Evolutionary conservation across 2,888 invertebrate species (phyloP).

Genomic region (Therioaphis trifolii): DNA sequence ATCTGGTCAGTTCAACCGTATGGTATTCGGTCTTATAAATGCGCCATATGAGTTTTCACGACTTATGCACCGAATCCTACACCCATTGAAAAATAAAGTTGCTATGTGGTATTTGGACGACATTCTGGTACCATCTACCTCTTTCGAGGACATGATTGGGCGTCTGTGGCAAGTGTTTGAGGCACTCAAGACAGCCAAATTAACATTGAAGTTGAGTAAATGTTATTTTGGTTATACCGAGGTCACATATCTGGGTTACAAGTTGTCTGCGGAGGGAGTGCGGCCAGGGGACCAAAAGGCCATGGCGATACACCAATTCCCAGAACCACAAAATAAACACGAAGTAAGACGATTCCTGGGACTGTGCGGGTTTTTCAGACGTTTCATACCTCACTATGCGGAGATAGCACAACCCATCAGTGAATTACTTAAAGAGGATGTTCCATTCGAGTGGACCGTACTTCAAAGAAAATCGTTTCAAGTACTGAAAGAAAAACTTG

Average conservation of each 20-base stretch:
- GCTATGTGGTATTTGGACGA: slow-evolving; percentile 11
- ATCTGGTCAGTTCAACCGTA: not conserved
- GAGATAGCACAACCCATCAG: not conserved
- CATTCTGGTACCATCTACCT: not conserved
- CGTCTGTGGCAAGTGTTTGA: not conserved
- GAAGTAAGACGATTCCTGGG: slow-evolving; percentile 32
- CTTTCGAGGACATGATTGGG: not conserved
- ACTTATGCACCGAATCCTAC: slow-evolving; percentile 61
- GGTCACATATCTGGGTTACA: slow-evolving; percentile 34
- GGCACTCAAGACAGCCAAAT: not conserved
- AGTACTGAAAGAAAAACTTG: slow-evolving; percentile 5
- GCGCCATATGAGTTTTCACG: slow-evolving; percentile 58
- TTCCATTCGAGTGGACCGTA: not conserved
- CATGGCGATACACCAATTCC: not conserved
- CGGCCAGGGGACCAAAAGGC: not conserved
- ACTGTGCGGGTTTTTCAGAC: slow-evolving; percentile 46
- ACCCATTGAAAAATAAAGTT: not conserved
- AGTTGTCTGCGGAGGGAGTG: not conserved
- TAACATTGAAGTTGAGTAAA: slow-evolving; percentile 19
- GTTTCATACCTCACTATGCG: slow-evolving; percentile 32
- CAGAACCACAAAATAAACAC: slow-evolving; percentile 18
- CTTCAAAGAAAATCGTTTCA: slow-evolving; percentile 14
- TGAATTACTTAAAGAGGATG: not conserved
- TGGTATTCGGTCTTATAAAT: slow-evolving; percentile 28
- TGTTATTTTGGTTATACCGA: not conserved